A percentile compares a stretch with the other conserved stretches of the same genome.
Evolutionary conservation across 2,113 vertebrate genomes (phyloP).

Genomic region (Zosterops borbonicus): DNA sequence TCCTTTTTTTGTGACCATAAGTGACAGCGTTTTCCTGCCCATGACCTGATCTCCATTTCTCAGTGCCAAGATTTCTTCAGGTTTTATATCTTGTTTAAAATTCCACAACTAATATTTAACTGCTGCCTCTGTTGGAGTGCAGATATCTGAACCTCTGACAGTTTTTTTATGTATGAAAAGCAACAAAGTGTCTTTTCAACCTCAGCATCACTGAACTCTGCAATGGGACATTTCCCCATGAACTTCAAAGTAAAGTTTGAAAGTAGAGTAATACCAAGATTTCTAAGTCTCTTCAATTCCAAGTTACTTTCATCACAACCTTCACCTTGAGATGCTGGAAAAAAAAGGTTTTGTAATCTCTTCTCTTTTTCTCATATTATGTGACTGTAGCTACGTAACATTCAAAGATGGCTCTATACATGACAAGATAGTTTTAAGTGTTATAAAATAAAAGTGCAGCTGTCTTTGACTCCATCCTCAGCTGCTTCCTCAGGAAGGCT

Average conservation of each 20-base stretch:
- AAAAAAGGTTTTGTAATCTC: not conserved
- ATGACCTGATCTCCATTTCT: not conserved
- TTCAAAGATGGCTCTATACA: not conserved
- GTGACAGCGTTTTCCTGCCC: not conserved
- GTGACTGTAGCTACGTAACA: not conserved
- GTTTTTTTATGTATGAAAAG: not conserved
- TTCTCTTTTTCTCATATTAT: not conserved
- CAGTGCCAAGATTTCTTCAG: not conserved
- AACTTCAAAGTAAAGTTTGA: not conserved
- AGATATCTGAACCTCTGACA: not conserved
- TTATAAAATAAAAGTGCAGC: not conserved
- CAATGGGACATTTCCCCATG: not conserved
- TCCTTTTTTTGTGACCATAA: not conserved
- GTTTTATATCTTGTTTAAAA: not conserved
- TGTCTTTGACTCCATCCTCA: slow-evolving; percentile 16
- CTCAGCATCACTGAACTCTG: not conserved
- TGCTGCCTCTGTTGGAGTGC: not conserved
- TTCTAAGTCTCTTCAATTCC: not conserved
- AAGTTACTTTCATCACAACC: not conserved
- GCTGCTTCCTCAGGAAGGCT: not conserved
- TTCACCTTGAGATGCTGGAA: not conserved
- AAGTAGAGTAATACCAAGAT: not conserved
- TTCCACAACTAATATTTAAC: not conserved
- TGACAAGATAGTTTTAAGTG: not conserved
- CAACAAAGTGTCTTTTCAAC: not conserved